Percentiles rank a stretch among this genome's conserved stretches.
phyloP scores from a whole-genome alignment of 2,797 vertebrate species.

The Coracias cyanogaster region DNA sequence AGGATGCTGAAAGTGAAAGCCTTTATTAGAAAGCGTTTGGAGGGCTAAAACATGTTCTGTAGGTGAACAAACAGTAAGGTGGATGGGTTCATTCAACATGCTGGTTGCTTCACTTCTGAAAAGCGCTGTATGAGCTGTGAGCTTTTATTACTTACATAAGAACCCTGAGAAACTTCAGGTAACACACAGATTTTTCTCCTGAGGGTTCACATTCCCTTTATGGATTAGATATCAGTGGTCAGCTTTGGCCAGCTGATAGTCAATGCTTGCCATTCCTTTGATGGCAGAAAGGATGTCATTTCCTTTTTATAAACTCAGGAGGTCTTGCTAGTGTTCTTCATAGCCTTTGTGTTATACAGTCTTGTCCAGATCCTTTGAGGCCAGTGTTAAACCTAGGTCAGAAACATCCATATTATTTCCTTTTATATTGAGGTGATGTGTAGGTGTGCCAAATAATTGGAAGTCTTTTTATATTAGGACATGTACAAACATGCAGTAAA shows the following conservation, averaged over 20 bases:
- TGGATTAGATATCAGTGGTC: background rate
- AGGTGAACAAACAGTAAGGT: background rate
- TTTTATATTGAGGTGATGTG: background rate
- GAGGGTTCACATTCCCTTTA: background rate
- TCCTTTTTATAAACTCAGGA: background rate
- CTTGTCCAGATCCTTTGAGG: background rate
- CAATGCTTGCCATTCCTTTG: background rate
- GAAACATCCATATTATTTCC: background rate
- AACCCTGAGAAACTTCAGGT: background rate
- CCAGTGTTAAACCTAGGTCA: background rate
- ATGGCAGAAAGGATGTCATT: background rate
- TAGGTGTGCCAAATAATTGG: background rate
- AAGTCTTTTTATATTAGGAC: background rate
- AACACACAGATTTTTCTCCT: background rate
- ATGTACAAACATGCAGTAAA: background rate
- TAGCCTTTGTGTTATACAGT: background rate
- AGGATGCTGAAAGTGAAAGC: background rate
- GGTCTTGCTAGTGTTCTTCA: background rate
- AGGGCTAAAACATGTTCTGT: background rate
- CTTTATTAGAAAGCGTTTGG: background rate
- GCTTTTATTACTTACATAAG: background rate
- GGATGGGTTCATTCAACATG: background rate
- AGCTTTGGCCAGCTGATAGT: background rate
- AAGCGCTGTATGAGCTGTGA: background rate
- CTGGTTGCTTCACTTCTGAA: background rate